Percentiles rank a stretch among this genome's conserved stretches.
phyloP scores from a whole-genome alignment of 2,113 vertebrate genomes.

The Upupa epops region DNA sequence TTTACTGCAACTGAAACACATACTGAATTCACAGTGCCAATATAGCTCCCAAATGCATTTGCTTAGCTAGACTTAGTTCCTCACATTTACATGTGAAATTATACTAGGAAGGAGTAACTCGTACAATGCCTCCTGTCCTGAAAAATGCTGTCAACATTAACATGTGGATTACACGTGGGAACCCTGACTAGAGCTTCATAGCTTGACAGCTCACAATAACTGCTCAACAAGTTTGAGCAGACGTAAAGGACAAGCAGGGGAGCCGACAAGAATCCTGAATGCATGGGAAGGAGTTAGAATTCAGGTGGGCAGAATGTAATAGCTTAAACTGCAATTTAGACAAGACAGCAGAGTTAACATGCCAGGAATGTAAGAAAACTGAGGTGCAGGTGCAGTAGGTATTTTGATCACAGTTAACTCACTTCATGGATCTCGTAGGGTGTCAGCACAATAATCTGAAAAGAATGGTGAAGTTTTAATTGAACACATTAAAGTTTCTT shows the following conservation, averaged over 20 bases:
- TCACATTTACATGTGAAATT: not conserved
- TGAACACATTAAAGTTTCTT: constrained; percentile 23
- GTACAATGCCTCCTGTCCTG: not conserved
- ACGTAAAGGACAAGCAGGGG: not conserved
- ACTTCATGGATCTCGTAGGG: not conserved
- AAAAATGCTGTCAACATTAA: not conserved
- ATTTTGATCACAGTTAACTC: constrained; percentile 37
- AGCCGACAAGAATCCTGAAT: not conserved
- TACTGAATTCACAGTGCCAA: not conserved
- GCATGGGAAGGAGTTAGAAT: not conserved
- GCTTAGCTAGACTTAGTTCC: not conserved
- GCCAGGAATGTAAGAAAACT: not conserved
- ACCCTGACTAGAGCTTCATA: not conserved
- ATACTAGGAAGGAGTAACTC: not conserved
- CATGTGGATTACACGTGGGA: not conserved
- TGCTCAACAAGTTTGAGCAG: not conserved
- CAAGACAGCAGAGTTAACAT: not conserved
- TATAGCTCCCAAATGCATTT: not conserved
- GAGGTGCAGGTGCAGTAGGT: not conserved
- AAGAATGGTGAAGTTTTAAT: constrained; percentile 28
- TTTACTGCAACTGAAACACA: not conserved
- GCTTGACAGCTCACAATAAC: not conserved
- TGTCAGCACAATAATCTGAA: constrained; percentile 15
- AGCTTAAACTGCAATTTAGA: not conserved
- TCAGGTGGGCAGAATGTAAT: not conserved